Percentiles rank a stretch among this genome's conserved stretches.
Evolutionary conservation across 2,797 vertebrate species (phyloP).

Genomic region (Neostethus bicornis): DNA sequence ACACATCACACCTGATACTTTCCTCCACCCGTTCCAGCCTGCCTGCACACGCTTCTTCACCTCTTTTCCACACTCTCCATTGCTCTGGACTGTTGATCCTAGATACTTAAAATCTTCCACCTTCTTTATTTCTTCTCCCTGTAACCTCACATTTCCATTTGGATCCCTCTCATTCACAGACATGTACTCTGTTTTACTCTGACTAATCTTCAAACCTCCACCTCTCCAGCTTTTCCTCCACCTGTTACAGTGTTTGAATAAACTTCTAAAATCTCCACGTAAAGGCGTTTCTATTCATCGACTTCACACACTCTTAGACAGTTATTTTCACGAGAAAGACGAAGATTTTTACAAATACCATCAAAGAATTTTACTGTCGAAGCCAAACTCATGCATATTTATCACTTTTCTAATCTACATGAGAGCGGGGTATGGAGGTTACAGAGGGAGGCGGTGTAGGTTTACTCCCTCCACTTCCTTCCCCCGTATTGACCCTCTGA

Average conservation of each 20-base stretch:
- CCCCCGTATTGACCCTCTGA: conserved; percentile 60
- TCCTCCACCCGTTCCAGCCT: too few relatives aligned
- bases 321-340: conserved; percentile 68
- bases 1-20: too few relatives aligned
- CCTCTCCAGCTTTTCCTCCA: too few relatives aligned
- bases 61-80: too few relatives aligned
- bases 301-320: conserved; percentile 44
- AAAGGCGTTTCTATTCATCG: conserved; percentile 41
- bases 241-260: conserved; percentile 4
- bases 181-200: too few relatives aligned
- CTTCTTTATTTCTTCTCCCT: too few relatives aligned
- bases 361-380: conserved; percentile 63
- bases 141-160: too few relatives aligned
- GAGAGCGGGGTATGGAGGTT: conserved; percentile 51
- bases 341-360: conserved; percentile 56
- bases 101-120: too few relatives aligned
- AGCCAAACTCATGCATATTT: conserved; percentile 79
- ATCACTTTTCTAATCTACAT: conserved; percentile 73
- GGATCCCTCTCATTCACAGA: too few relatives aligned
- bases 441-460: conserved; percentile 25
- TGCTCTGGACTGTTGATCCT: too few relatives aligned
- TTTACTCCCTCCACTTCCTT: conserved; percentile 57
- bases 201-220: too few relatives aligned
- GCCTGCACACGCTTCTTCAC: too few relatives aligned
- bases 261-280: conserved; percentile 8